Evolutionary conservation across 2,797 vertebrate species (phyloP).

Genomic region (Scleropages formosus): DNA sequence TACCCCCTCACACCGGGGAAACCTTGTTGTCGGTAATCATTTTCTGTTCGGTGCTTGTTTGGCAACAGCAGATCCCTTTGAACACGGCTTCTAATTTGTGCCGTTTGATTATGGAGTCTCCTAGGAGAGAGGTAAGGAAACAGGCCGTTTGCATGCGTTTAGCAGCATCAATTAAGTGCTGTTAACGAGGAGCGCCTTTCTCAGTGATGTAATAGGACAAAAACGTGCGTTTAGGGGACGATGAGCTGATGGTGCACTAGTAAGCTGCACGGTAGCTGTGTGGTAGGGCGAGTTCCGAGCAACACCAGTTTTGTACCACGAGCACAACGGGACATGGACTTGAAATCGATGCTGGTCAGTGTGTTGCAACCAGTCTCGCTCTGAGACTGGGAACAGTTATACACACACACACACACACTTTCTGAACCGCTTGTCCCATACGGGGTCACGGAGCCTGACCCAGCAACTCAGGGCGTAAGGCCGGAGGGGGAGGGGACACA

Average conservation of each 20-base stretch:
- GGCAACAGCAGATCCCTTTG: neutral
- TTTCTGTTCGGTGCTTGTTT: neutral
- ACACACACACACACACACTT: no score
- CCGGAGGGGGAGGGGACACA: no score
- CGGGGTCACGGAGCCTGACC: no score
- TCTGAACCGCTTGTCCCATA: no score
- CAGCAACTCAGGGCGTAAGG: no score
- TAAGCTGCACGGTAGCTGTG: neutral
- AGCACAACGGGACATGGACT: no score
- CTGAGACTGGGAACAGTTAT: no score
- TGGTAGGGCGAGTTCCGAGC: neutral
- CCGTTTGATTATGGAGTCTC: neutral
- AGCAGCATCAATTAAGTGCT: neutral
- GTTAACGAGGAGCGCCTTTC: neutral
- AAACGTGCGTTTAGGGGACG: neutral
- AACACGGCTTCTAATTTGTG: neutral
- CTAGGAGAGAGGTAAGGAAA: neutral
- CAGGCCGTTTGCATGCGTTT: neutral
- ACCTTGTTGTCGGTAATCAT: neutral
- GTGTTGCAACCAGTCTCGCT: no score
- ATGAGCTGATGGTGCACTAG: neutral
- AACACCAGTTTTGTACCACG: neutral
- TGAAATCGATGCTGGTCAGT: no score
- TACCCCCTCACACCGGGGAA: no score
- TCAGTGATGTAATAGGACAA: neutral